Percentiles rank a stretch among this genome's conserved stretches.
phyloP scores from a whole-genome alignment of 92 coral and sea anemone genomes.

The Actinernus sp. region DNA sequence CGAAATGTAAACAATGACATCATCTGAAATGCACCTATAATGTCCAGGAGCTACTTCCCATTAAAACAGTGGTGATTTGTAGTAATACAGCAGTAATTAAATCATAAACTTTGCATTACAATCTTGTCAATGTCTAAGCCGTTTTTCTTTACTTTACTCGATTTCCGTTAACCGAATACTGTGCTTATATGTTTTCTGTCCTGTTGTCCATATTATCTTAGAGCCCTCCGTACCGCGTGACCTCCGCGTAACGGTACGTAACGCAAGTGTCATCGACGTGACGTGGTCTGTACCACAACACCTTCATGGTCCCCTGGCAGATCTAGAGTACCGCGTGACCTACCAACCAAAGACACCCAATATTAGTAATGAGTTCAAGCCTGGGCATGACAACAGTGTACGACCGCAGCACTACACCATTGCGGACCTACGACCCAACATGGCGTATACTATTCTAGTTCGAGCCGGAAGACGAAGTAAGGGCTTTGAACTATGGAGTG shows the following conservation, averaged over 20 bases:
- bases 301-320: conserved; percentile 71
- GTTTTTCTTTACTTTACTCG: neutral
- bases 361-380: conserved; percentile 9
- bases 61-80: too few species aligned
- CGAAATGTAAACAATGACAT: too few species aligned
- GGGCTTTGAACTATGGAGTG: conserved; percentile 67
- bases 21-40: too few species aligned
- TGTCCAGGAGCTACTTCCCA: too few species aligned
- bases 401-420: conserved; percentile 47
- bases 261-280: conserved; percentile 45
- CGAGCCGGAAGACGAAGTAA: conserved; percentile 70
- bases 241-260: conserved; percentile 26
- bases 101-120: too few species aligned
- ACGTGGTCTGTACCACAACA: conserved; percentile 71
- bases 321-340: conserved; percentile 59
- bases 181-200: neutral
- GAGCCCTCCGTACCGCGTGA: conserved; percentile 79
- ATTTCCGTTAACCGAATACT: neutral
- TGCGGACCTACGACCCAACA: conserved; percentile 53
- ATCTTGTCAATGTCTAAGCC: neutral
- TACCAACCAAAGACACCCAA: conserved; percentile 35
- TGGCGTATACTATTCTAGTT: conserved; percentile 63
- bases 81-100: too few species aligned
- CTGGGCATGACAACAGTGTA: conserved; percentile 23
- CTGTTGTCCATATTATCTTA: conserved; percentile 1